Percentiles rank a stretch among this genome's conserved stretches.
These are phyloP conservation scores for Xylocopa sonorina DNA, from an alignment of 1,140 invertebrate genomes.

Conservation along the genomic window DNA sequence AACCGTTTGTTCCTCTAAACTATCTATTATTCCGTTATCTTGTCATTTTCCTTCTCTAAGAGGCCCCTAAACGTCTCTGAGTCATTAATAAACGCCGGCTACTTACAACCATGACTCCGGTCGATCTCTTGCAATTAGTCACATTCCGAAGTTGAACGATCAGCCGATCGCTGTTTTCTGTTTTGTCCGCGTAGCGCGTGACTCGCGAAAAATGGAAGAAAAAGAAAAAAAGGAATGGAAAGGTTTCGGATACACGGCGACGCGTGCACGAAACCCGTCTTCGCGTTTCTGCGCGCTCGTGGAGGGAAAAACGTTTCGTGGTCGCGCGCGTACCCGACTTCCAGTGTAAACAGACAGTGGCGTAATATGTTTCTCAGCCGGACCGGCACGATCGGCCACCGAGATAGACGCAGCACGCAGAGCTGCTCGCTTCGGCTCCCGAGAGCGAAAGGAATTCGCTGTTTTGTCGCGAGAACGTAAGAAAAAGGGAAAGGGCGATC, in stretches of 20 bases:
- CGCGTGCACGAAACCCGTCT: slow-evolving; percentile 50
- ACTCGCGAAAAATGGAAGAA: not conserved
- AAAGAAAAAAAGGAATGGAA: not conserved
- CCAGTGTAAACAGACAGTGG: slow-evolving; percentile 79
- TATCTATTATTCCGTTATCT: slow-evolving; percentile 28
- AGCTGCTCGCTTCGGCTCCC: slow-evolving; percentile 62
- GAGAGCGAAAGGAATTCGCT: slow-evolving; percentile 79
- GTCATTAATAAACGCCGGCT: not conserved
- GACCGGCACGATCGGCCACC: slow-evolving; percentile 78
- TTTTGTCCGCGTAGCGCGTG: slow-evolving; percentile 16
- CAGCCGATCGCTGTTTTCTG: not conserved
- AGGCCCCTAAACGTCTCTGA: not conserved
- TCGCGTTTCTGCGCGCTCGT: slow-evolving; percentile 34
- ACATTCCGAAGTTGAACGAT: not conserved
- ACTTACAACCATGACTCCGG: not conserved
- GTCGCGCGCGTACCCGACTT: slow-evolving; percentile 71
- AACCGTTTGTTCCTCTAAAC: slow-evolving; percentile 12
- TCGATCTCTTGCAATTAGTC: not conserved
- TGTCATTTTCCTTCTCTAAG: not conserved
- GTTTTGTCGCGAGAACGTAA: slow-evolving; percentile 77
- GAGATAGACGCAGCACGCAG: slow-evolving; percentile 75
- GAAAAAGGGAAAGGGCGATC: slow-evolving; percentile 78
- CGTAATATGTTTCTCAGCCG: slow-evolving; percentile 76
- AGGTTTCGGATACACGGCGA: not conserved
- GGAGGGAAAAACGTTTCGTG: slow-evolving; percentile 67